Percentiles rank a stretch among this genome's conserved stretches.
These are phyloP conservation scores for Silurus asotus DNA, from an alignment of 2,113 vertebrate species.

Conservation along the genomic window DNA sequence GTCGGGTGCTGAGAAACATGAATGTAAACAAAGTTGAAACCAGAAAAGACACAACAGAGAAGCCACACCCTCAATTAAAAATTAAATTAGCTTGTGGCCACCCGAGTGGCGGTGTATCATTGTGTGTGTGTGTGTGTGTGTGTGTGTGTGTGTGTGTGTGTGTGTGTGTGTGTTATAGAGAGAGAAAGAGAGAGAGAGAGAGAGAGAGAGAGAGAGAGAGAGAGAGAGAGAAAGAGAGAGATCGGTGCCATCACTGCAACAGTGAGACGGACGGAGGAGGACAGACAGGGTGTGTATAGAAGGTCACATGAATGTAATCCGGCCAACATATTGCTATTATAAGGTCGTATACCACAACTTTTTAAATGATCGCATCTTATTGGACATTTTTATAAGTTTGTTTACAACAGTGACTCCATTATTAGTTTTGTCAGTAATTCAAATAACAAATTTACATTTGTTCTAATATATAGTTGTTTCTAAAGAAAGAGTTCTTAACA, in stretches of 20 bases:
- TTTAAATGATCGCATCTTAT: not conserved
- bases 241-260: not conserved
- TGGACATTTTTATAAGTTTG: not conserved
- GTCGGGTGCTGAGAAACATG: constrained; percentile 60
- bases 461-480: not conserved
- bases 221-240: not conserved
- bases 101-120: not conserved
- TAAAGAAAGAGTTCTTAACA: not conserved
- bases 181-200: not conserved
- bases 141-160: constrained; percentile 26
- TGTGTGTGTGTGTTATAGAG: not conserved
- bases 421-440: not conserved
- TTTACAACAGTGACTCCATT: not conserved
- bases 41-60: constrained; percentile 46
- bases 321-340: constrained; percentile 1
- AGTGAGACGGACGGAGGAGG: constrained; percentile 13
- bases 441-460: not conserved
- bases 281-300: constrained; percentile 38
- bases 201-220: not conserved
- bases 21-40: constrained; percentile 47
- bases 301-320: not conserved
- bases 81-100: constrained; percentile 30
- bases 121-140: constrained; percentile 55
- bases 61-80: constrained; percentile 30
- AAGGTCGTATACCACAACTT: not conserved